Evolutionary conservation across 2,888 invertebrate genomes (phyloP).

Genomic region (Ceramica pisi): DNA sequence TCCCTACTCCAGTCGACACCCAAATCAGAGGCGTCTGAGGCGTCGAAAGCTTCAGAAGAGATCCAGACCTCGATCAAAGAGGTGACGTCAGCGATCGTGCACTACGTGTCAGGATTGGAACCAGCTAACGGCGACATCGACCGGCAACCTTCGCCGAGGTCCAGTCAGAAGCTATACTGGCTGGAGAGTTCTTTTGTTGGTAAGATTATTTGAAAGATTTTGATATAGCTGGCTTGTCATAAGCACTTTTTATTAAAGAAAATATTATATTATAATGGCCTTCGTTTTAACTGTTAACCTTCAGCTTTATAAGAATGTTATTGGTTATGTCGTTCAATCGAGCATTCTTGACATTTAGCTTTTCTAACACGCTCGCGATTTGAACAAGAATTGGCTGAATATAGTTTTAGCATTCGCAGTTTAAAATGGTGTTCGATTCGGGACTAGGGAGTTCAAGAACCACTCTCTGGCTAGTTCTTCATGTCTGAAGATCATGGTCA

Average conservation of each 20-base stretch:
- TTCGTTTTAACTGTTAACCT: slow-evolving; percentile 7
- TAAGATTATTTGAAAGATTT: slow-evolving; percentile 66
- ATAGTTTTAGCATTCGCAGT: background rate
- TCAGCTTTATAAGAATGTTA: slow-evolving; percentile 7
- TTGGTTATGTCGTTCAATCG: slow-evolving; percentile 18
- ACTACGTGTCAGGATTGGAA: slow-evolving; percentile 95
- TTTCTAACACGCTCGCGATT: slow-evolving; percentile 30
- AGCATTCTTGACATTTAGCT: slow-evolving; percentile 37
- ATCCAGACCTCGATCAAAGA: slow-evolving; percentile 97
- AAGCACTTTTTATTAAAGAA: slow-evolving; percentile 28
- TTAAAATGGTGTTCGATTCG: background rate
- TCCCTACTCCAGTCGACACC: slow-evolving; percentile 90
- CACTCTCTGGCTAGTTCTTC: too few relatives aligned
- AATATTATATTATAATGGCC: too few relatives aligned
- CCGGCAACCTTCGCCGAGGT: slow-evolving; percentile 90
- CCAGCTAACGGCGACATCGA: slow-evolving; percentile 91
- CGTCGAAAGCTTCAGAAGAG: slow-evolving; percentile 91
- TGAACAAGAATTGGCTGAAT: background rate
- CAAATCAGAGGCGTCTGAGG: slow-evolving; percentile 73
- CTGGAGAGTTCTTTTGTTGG: slow-evolving; percentile 96
- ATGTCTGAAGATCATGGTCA: too few relatives aligned
- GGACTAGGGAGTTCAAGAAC: too few relatives aligned
- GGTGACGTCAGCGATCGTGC: slow-evolving; percentile 97
- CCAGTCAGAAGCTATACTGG: slow-evolving; percentile 95
- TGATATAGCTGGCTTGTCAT: slow-evolving; percentile 15